Conservation (phyloP, 1,140 invertebrate species). For the Trachelipus rathkii region DNA sequence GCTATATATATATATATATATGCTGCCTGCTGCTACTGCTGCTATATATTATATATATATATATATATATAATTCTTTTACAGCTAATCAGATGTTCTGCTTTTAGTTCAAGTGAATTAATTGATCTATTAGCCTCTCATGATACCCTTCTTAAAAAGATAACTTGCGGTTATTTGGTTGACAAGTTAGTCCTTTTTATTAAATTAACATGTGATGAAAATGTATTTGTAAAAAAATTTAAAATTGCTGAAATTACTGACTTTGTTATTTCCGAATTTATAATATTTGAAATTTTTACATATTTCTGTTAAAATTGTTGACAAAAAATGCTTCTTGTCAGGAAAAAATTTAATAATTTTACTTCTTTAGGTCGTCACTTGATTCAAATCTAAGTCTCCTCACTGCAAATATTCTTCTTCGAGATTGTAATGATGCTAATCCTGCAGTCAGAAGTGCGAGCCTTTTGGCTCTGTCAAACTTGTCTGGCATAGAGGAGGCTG, state of each 20-base stretch:
- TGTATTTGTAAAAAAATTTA: no score
- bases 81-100: background rate
- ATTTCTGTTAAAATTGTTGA: no score
- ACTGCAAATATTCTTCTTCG: slow-evolving; percentile 14
- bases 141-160: slow-evolving; percentile 10
- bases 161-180: background rate
- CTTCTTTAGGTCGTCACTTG: background rate
- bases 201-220: background rate
- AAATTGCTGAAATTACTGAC: no score
- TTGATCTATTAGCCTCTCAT: slow-evolving; percentile 4
- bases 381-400: background rate
- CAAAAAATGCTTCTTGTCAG: no score
- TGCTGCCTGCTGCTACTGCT: no score
- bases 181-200: background rate
- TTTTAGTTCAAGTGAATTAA: slow-evolving; percentile 1
- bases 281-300: no score
- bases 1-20: no score
- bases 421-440: slow-evolving; percentile 6
- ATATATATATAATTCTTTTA: no score
- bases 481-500: background rate
- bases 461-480: background rate
- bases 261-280: no score
- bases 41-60: no score
- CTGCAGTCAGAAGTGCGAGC: background rate
- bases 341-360: background rate